Evolutionary conservation across 2,113 vertebrate genomes (phyloP).

Genomic region (Gallinago undulata): DNA sequence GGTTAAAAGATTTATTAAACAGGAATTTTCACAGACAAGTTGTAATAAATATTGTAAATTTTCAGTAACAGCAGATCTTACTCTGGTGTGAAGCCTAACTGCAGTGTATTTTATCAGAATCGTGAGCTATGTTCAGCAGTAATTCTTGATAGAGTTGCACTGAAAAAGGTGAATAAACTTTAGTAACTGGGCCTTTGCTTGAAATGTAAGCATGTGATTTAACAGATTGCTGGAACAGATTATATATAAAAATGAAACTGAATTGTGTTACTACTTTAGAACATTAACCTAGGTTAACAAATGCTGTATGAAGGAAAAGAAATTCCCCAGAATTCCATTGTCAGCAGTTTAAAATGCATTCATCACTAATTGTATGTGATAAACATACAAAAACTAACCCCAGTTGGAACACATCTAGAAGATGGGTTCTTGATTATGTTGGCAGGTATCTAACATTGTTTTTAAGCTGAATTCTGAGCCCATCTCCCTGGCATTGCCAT

Average conservation of each 20-base stretch:
- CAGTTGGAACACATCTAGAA: neutral
- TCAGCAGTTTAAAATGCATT: neutral
- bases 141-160: constrained; percentile 20
- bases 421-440: neutral
- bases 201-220: constrained; percentile 58
- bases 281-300: neutral
- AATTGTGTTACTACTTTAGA: constrained; percentile 30
- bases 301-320: neutral
- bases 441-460: neutral
- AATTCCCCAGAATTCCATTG: neutral
- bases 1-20: neutral
- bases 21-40: neutral
- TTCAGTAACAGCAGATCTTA: constrained; percentile 7
- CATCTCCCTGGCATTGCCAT: neutral
- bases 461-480: neutral
- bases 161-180: constrained; percentile 55
- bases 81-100: neutral
- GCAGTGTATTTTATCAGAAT: constrained; percentile 18
- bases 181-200: constrained; percentile 46
- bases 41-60: neutral
- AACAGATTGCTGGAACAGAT: constrained; percentile 66
- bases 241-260: constrained; percentile 41
- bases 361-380: neutral
- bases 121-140: constrained; percentile 4
- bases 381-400: neutral